Percentiles rank a stretch among this genome's conserved stretches.
phyloP scores from a whole-genome alignment of 2,797 vertebrate species.

The Streptopelia turtur region DNA sequence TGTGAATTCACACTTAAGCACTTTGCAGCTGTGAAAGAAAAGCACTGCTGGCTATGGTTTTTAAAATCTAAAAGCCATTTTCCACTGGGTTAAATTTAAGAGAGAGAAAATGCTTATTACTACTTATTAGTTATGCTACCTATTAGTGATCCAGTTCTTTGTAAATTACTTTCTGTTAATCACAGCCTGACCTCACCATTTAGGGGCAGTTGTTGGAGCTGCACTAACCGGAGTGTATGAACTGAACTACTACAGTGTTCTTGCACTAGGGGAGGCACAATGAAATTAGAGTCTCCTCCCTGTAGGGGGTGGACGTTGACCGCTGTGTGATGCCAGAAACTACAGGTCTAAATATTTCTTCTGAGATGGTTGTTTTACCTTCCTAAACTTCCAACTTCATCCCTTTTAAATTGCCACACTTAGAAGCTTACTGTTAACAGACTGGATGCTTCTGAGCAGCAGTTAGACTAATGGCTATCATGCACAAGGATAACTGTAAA shows the following conservation, averaged over 20 bases:
- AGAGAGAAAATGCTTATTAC: neutral
- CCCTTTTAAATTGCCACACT: constrained; percentile 24
- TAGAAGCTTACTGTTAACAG: neutral
- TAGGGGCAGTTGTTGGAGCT: constrained; percentile 54
- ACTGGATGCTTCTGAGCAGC: constrained; percentile 24
- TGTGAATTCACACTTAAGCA: neutral
- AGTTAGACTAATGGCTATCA: constrained; percentile 51
- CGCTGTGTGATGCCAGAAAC: constrained; percentile 67
- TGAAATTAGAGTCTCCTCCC: constrained; percentile 80
- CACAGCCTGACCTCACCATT: constrained; percentile 60
- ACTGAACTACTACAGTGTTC: constrained; percentile 35
- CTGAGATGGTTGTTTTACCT: constrained; percentile 45
- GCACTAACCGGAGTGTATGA: neutral
- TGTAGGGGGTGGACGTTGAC: constrained; percentile 79
- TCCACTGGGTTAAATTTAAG: constrained; percentile 27
- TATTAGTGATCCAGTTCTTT: constrained; percentile 48
- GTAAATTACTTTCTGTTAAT: constrained; percentile 69
- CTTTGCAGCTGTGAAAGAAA: neutral
- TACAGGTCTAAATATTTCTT: constrained; percentile 56
- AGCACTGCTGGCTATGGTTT: neutral
- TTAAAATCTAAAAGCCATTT: constrained; percentile 42
- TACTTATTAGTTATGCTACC: constrained; percentile 42
- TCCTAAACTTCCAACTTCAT: constrained; percentile 8
- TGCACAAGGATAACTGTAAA: constrained; percentile 52
- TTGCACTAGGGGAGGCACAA: constrained; percentile 14